Base-by-base conservation (phyloP, 2,888 invertebrate genomes). In the Parnassius orleans region DNA sequence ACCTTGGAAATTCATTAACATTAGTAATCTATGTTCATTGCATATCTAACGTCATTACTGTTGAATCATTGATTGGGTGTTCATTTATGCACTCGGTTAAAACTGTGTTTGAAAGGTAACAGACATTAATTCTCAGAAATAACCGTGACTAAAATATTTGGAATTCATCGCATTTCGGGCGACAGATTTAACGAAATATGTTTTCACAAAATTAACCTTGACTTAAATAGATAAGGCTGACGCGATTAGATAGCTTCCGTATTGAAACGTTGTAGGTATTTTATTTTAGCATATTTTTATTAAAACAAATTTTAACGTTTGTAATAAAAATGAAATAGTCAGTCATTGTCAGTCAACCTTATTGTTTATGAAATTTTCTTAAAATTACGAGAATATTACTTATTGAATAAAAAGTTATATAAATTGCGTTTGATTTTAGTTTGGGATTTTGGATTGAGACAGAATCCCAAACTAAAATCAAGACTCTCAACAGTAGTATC, bases 1-100 rank as follows among this genome's bases (percentile, higher is more conserved):
- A 67, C 70, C 71, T 83, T 82, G 76, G 75, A 73, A 76, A 74
- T 74, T 74, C 75, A 82, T 80, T 81, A 79, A 33, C 33, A 33
- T 33, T 33, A 33, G 33, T 33, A 33, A 33, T 33, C 7, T 33
- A 33, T 33, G 74, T 74, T 74, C 75, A 82, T 80, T 81, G 78
- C 72, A 74, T 74, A 69, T 73, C 70, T 69, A 75, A 73, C 81
- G 82, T 84, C 83, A 82, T 85, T 80, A 78, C 64, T 60, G 76
- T 76, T 87, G 86, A 87, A 76, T 88, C 89, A 89, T 76, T 74
- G 71, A 65, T 68, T 66, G 70, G 65, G 74, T 51, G 63, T 64
- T 66, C 73, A 72, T 76, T 78, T 74, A 75, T 83, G 80, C 77
- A 81, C 70, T 74, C 75, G 72, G 75, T 68, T 76, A 75, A 77